Evolutionary conservation across 2,113 vertebrate species (phyloP), one percentile per base, ranked within the genome.

Genomic region (Periophthalmodon schlosseri): DNA sequence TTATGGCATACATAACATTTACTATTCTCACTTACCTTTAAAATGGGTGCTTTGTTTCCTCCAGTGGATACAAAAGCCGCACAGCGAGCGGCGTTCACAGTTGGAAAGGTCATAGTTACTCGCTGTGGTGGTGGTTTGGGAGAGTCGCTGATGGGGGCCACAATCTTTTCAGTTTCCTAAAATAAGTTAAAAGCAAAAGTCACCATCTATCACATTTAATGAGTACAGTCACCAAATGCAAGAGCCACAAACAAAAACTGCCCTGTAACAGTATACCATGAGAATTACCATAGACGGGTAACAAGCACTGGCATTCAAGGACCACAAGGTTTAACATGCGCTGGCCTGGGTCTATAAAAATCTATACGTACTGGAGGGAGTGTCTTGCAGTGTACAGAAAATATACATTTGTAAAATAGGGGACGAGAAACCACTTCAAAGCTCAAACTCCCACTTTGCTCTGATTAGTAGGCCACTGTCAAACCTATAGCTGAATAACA

Each of bases 21-120:
- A 67, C n/a, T 23, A 46, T 14, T 67, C 36, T 36, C 58, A 5
- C 21, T 81, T 90, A 97, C 97, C 95, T 97, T 98, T 14, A 98
- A 74, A 70, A 96, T 81, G 0, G 95, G 54, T 0, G 97, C 95
- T 92, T 98, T 98, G 89, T 95, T 93, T 66, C 94, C 95, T 70
- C 97, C 97, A 0, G 96, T 97, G 4, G 95, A 96, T 24, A 98
- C 95, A 14, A 98, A 97, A 44, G 94, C 89, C 2, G 97, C 95
- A 4, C 89, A 94, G 11, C 88, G 93, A 0, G 97, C 96, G 0
- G 96, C 93, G 0, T 98, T 98, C 70, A 98, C 91, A 67, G 95
- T 94, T 0, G 96, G 96, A 0, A 97, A 92, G 0, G 97, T 98
- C 50, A 98, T 84, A 7, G 96, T 98, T 16, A 98, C 91, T 0